Percentiles rank a stretch among this genome's conserved stretches.
These are phyloP conservation scores for Megaleporinus macrocephalus DNA, from an alignment of 2,113 vertebrate species.

Conservation along the genomic window DNA sequence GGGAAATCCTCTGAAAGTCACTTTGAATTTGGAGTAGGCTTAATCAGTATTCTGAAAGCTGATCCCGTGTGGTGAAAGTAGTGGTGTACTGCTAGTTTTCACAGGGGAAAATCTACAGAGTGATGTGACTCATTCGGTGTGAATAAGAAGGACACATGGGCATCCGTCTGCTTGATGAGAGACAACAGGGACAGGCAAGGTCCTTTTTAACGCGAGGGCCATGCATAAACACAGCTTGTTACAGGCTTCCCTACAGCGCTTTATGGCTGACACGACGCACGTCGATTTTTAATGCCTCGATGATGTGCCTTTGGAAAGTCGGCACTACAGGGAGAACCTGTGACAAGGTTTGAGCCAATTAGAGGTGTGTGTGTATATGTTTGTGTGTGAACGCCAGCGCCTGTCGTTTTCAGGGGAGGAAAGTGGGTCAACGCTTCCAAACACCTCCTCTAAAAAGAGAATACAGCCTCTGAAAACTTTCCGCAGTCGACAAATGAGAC, in stretches of 20 bases:
- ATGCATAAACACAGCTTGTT: constrained; percentile 52
- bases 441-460: constrained; percentile 42
- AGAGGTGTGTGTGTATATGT: constrained; percentile 62
- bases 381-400: constrained; percentile 55
- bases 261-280: constrained; percentile 57
- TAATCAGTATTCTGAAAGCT: neutral
- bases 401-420: constrained; percentile 58
- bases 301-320: constrained; percentile 57
- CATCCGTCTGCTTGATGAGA: constrained; percentile 6
- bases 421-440: constrained; percentile 63
- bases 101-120: neutral
- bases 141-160: neutral
- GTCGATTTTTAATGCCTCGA: constrained; percentile 62
- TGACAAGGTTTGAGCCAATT: constrained; percentile 70
- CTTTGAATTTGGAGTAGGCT: neutral
- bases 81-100: neutral
- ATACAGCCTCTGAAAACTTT: constrained; percentile 46
- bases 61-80: neutral
- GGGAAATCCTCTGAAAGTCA: neutral
- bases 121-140: neutral
- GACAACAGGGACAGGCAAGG: constrained; percentile 7
- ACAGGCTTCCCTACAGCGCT: constrained; percentile 62
- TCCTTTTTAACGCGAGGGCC: constrained; percentile 22
- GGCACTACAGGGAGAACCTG: constrained; percentile 55
- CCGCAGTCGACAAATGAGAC: constrained; percentile 9